Evolutionary conservation across 1,140 invertebrate species (phyloP).

Genomic region (Hycleus phaleratus): DNA sequence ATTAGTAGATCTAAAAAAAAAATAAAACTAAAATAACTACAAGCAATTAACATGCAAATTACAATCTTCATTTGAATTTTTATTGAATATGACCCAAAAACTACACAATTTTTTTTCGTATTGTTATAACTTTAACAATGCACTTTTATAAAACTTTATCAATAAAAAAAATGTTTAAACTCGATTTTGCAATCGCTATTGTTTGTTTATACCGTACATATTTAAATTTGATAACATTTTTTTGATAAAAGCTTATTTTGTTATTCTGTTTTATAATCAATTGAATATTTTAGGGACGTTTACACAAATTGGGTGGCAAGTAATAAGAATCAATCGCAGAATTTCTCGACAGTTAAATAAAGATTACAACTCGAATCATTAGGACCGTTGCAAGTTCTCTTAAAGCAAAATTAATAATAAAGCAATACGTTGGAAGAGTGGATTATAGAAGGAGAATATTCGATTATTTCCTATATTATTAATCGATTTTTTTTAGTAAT

Average conservation of each 20-base stretch:
- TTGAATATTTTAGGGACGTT: constrained; percentile 59
- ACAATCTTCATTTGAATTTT: neutral
- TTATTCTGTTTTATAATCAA: too few species aligned
- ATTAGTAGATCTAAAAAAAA: too few species aligned
- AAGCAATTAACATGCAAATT: neutral
- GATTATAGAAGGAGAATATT: too few species aligned
- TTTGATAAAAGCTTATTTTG: neutral
- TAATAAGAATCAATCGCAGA: constrained; percentile 63
- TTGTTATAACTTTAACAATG: neutral
- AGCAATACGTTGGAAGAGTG: neutral
- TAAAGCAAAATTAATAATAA: neutral
- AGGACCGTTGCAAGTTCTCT: constrained; percentile 18
- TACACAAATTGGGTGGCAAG: constrained; percentile 83
- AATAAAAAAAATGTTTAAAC: too few species aligned
- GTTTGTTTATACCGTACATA: too few species aligned
- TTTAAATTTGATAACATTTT: too few species aligned
- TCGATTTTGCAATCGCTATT: too few species aligned
- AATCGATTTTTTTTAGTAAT: constrained; percentile 4
- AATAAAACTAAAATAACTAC: too few species aligned
- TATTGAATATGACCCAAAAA: neutral
- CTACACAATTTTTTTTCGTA: neutral
- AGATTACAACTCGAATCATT: neutral
- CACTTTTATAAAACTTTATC: neutral
- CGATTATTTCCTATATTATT: too few species aligned
- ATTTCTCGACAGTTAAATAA: constrained; percentile 55